Evolutionary conservation across 2,888 invertebrate species (phyloP).

Genomic region (Caenorhabditis drosophilae): DNA sequence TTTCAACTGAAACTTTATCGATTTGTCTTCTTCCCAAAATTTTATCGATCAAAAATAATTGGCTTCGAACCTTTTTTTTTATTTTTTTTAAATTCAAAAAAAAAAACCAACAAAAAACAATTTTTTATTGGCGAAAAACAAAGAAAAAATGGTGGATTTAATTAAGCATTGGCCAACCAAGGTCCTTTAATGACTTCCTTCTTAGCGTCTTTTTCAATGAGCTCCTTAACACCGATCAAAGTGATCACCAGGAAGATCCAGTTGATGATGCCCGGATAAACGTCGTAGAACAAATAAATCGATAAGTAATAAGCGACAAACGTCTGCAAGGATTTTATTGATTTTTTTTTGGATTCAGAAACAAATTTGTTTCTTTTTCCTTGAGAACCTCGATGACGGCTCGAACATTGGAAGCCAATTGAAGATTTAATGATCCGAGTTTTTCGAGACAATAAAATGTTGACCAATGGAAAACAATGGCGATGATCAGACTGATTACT

Average conservation of each 20-base stretch:
- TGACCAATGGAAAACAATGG: constrained; percentile 46
- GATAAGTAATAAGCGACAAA: constrained; percentile 60
- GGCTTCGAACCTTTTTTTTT: not conserved
- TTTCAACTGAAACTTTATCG: no score
- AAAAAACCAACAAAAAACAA: not conserved
- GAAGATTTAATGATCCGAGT: constrained; percentile 51
- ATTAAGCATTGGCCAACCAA: constrained; percentile 36
- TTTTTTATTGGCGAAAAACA: not conserved
- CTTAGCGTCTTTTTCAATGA: constrained; percentile 1
- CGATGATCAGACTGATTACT: constrained; percentile 33
- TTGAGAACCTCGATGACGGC: constrained; percentile 55
- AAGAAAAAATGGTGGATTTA: not conserved
- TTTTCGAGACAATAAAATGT: constrained; percentile 47
- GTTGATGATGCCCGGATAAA: constrained; percentile 52
- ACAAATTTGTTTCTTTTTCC: no score
- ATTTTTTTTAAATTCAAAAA: not conserved
- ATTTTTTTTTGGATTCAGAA: no score
- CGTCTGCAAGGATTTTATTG: constrained; percentile 36
- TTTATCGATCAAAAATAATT: not conserved
- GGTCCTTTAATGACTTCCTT: constrained; percentile 34
- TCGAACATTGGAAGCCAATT: constrained; percentile 56
- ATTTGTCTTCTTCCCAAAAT: no score
- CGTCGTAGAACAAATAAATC: constrained; percentile 64
- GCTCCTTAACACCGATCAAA: constrained; percentile 9
- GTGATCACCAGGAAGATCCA: constrained; percentile 33